A percentile compares a stretch with the other conserved stretches of the same genome.
Evolutionary conservation across 2,888 invertebrate species (phyloP).

Genomic region (Mimachlamys varia): DNA sequence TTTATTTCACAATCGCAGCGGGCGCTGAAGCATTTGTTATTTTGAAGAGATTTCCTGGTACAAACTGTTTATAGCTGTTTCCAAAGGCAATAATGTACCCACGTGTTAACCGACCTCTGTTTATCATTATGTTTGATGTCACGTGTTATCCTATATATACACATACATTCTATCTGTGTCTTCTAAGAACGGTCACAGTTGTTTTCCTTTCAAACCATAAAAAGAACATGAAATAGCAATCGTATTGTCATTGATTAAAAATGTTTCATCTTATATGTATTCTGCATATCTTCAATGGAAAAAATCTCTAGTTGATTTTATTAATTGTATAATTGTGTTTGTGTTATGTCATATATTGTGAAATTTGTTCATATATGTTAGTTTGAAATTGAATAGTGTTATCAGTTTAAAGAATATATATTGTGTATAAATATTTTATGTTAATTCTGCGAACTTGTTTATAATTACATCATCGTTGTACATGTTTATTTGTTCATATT

Average conservation of each 20-base stretch:
- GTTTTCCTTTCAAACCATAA: background rate
- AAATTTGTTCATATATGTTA: background rate
- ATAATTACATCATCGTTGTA: background rate
- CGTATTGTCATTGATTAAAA: background rate
- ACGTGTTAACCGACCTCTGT: no score
- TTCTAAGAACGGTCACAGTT: background rate
- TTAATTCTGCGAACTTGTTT: background rate
- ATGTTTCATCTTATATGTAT: background rate
- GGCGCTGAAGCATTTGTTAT: no score
- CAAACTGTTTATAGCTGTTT: no score
- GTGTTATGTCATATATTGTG: background rate
- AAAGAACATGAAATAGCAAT: background rate
- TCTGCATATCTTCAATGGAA: no score
- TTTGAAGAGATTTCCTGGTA: no score
- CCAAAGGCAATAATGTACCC: no score
- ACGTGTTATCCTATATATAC: no score
- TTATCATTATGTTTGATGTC: no score
- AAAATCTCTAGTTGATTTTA: no score
- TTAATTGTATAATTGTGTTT: no score
- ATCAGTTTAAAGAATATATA: background rate
- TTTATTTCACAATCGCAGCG: no score
- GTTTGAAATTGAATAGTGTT: background rate
- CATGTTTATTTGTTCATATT: background rate
- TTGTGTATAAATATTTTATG: background rate
- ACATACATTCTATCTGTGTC: background rate